Evolutionary conservation across 2,113 vertebrate genomes (phyloP).

Genomic region (Jaculus jaculus): DNA sequence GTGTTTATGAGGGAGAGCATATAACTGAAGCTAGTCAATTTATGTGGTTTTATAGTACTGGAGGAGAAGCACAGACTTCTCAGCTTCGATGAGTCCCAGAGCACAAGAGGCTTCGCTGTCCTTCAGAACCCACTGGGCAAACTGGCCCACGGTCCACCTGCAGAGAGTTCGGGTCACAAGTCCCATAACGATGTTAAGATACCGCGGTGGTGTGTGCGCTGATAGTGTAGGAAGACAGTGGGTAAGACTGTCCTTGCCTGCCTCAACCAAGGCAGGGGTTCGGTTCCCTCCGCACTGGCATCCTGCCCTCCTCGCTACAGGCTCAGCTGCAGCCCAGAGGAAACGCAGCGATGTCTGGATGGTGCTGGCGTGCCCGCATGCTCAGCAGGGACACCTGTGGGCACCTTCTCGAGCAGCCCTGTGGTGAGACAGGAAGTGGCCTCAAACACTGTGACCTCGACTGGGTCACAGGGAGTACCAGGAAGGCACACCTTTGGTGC

Average conservation of each 20-base stretch:
- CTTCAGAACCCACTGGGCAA: not conserved
- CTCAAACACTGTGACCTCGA: rapidly evolving
- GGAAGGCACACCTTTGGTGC: too few species aligned
- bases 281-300: not conserved
- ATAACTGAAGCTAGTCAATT: not conserved
- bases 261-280: too few species aligned
- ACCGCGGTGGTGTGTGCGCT: rapidly evolving
- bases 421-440: rapidly evolving
- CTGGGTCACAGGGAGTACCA: too few species aligned
- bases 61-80: not conserved
- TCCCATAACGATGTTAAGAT: not conserved
- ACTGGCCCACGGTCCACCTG: rapidly evolving
- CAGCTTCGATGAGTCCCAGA: not conserved
- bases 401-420: rapidly evolving
- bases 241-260: not conserved
- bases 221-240: rapidly evolving
- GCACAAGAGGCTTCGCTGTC: not conserved
- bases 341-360: too few species aligned
- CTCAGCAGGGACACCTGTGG: rapidly evolving
- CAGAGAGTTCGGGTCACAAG: rapidly evolving
- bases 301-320: not conserved
- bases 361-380: too few species aligned
- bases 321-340: not conserved
- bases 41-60: not conserved
- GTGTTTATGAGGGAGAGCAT: rapidly evolving